These are phyloP conservation scores for Maccullochella peelii DNA, from an alignment of 2,113 vertebrate genomes.

Conservation along the genomic window DNA sequence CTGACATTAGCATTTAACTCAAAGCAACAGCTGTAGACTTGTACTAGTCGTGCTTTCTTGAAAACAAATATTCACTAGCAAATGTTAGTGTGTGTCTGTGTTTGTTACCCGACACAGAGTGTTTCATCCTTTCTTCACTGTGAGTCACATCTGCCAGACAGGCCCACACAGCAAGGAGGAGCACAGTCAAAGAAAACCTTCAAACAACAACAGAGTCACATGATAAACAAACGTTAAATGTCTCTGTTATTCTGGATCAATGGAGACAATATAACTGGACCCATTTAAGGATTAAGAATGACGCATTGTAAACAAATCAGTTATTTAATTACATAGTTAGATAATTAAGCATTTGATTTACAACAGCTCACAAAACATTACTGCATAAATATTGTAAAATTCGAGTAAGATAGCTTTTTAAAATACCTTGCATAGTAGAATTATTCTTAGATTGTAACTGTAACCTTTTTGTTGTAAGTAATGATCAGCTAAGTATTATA, in stretches of 20 bases:
- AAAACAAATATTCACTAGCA: background rate
- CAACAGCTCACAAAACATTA: background rate
- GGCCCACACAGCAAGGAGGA: constrained; percentile 54
- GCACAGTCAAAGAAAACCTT: constrained; percentile 63
- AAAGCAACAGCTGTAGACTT: background rate
- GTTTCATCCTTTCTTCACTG: constrained; percentile 27
- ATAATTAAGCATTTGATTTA: background rate
- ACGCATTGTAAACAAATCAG: constrained; percentile 1
- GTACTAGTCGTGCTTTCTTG: background rate
- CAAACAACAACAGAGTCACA: constrained; percentile 31
- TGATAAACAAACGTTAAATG: background rate
- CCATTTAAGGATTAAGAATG: background rate
- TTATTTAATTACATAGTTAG: background rate
- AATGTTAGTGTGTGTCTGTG: constrained; percentile 5
- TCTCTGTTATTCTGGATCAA: background rate
- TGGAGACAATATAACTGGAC: background rate
- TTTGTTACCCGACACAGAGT: constrained; percentile 60
- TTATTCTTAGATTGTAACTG: background rate
- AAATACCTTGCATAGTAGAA: background rate
- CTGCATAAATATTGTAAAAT: background rate
- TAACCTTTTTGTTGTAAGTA: background rate
- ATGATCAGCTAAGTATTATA: background rate
- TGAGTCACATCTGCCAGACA: constrained; percentile 47
- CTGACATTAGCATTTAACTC: background rate
- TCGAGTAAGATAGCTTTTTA: background rate